These are phyloP conservation scores for Spodoptera exigua DNA, from an alignment of 2,888 invertebrate genomes.

Conservation along the genomic window DNA sequence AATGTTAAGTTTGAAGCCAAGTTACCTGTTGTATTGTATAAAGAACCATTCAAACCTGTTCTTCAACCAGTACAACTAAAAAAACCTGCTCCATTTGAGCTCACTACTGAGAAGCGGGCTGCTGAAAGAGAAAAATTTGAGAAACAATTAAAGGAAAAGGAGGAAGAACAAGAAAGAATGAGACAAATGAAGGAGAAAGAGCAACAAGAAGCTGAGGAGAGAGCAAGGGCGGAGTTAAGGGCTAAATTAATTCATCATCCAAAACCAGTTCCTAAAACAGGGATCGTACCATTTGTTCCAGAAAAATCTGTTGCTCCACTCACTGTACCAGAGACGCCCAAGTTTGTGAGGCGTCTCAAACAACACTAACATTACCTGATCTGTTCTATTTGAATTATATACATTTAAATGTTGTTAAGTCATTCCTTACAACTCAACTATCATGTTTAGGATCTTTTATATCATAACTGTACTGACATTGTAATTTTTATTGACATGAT, in stretches of 20 bases:
- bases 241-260: constrained; percentile 90
- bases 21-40: constrained; percentile 89
- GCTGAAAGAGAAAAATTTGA: constrained; percentile 90
- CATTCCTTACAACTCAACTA: constrained; percentile 41
- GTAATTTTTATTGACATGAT: constrained; percentile 20
- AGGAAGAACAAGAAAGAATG: constrained; percentile 83
- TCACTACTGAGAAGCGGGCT: constrained; percentile 91
- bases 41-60: constrained; percentile 91
- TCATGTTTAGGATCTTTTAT: constrained; percentile 48
- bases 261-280: constrained; percentile 86
- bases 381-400: constrained; percentile 12
- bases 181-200: constrained; percentile 77
- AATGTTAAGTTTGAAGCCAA: constrained; percentile 90
- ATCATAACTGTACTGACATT: constrained; percentile 45
- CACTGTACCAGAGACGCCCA: constrained; percentile 91
- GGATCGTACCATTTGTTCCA: constrained; percentile 83
- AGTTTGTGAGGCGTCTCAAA: constrained; percentile 80
- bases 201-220: constrained; percentile 82
- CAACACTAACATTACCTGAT: constrained; percentile 60
- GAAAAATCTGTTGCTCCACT: constrained; percentile 86
- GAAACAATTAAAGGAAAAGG: constrained; percentile 85
- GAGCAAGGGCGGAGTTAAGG: constrained; percentile 85
- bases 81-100: constrained; percentile 86
- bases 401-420: constrained; percentile 21
- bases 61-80: constrained; percentile 80